phyloP scores from a whole-genome alignment of 2,113 vertebrate species.

The Pterocles gutturalis region DNA sequence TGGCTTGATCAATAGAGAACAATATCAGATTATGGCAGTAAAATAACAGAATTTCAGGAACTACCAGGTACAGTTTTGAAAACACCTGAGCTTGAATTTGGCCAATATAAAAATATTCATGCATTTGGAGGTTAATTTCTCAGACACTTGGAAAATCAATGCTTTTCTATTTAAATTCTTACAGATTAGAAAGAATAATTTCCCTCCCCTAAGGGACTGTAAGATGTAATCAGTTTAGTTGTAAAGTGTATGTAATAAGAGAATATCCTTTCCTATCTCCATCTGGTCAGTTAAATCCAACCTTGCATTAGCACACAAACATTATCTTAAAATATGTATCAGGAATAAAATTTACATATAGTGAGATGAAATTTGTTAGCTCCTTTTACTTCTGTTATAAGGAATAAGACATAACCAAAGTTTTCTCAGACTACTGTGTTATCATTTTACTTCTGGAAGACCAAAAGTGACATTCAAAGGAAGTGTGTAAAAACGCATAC shows the following conservation, averaged over 20 bases:
- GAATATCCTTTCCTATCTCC: not conserved
- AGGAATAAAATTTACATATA: not conserved
- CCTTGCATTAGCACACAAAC: not conserved
- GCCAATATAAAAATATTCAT: not conserved
- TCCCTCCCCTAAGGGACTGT: not conserved
- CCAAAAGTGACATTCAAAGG: not conserved
- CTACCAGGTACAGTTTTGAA: not conserved
- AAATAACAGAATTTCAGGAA: not conserved
- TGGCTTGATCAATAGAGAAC: not conserved
- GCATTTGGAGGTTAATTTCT: not conserved
- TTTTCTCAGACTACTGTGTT: not conserved
- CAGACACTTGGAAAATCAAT: not conserved
- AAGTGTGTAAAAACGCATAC: not conserved
- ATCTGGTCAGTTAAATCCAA: not conserved
- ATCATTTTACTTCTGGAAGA: not conserved
- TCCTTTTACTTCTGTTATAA: not conserved
- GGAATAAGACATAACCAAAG: not conserved
- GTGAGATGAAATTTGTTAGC: not conserved
- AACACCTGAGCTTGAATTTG: not conserved
- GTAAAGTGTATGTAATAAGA: not conserved
- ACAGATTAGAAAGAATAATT: not conserved
- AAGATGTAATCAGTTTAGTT: not conserved
- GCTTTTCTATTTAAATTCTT: not conserved
- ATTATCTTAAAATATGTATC: not conserved
- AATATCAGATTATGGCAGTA: not conserved